phyloP scores from a whole-genome alignment of 2,888 invertebrate genomes.

The Eupithecia insigniata region DNA sequence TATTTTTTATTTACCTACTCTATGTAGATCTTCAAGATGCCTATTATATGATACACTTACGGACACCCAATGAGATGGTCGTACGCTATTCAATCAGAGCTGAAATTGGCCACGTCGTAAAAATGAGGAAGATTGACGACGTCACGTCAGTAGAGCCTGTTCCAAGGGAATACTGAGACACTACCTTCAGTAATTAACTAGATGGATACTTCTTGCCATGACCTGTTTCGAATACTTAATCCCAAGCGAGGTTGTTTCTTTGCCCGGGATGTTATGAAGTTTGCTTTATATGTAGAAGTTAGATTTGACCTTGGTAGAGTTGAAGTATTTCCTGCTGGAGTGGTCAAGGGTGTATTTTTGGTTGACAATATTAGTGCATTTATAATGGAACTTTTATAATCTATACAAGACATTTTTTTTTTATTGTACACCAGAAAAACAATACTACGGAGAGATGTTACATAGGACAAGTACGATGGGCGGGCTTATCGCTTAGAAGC shows the following conservation, averaged over 20 bases:
- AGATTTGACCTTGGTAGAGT: background rate
- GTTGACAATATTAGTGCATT: too few relatives aligned
- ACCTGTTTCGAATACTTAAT: conserved; percentile 1
- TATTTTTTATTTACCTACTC: too few relatives aligned
- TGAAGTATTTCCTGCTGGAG: background rate
- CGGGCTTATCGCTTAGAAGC: too few relatives aligned
- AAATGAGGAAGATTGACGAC: conserved; percentile 68
- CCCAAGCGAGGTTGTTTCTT: background rate
- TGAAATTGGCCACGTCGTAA: conserved; percentile 48
- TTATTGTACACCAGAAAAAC: too few relatives aligned
- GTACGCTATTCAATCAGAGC: conserved; percentile 53
- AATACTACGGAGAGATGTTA: too few relatives aligned
- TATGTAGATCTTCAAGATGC: too few relatives aligned
- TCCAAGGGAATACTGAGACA: conserved; percentile 36
- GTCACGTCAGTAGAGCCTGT: conserved; percentile 48
- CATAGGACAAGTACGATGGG: too few relatives aligned
- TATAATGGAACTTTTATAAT: too few relatives aligned
- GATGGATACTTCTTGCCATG: conserved; percentile 10
- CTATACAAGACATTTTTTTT: too few relatives aligned
- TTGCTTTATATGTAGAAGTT: background rate
- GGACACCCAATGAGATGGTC: too few relatives aligned
- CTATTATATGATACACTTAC: too few relatives aligned
- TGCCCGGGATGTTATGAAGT: background rate
- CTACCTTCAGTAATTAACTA: conserved; percentile 37
- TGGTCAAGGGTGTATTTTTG: background rate